phyloP scores from a whole-genome alignment of 2,113 vertebrate genomes.

The Cheilinus undulatus region DNA sequence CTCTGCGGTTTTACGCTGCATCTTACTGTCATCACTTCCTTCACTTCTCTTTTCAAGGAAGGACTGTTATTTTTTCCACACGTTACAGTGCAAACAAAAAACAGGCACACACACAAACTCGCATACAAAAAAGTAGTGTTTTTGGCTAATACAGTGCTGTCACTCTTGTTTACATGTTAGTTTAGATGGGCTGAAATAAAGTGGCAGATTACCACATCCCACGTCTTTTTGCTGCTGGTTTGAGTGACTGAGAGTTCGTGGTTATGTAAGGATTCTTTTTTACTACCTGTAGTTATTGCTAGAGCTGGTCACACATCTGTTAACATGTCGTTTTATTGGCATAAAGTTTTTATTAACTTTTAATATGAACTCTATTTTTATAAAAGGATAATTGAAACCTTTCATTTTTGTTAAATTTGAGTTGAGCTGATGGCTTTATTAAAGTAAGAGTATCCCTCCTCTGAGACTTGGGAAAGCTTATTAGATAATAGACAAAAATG shows the following conservation, averaged over 20 bases:
- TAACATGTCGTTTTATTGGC: too few relatives aligned
- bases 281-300: too few relatives aligned
- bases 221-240: slow-evolving; percentile 17
- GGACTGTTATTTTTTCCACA: slow-evolving; percentile 15
- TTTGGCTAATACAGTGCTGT: slow-evolving; percentile 44
- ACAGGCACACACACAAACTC: slow-evolving; percentile 11
- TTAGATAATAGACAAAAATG: too few relatives aligned
- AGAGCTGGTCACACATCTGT: too few relatives aligned
- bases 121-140: slow-evolving; percentile 7
- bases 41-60: slow-evolving; percentile 25
- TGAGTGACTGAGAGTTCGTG: not conserved
- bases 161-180: slow-evolving; percentile 32
- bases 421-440: too few relatives aligned
- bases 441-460: too few relatives aligned
- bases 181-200: slow-evolving; percentile 5
- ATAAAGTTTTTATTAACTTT: too few relatives aligned
- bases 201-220: slow-evolving; percentile 26
- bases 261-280: too few relatives aligned
- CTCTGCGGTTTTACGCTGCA: slow-evolving; percentile 18
- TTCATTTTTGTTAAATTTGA: too few relatives aligned
- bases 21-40: slow-evolving; percentile 27
- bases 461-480: too few relatives aligned
- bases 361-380: too few relatives aligned
- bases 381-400: too few relatives aligned
- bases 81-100: slow-evolving; percentile 7